Evolutionary conservation across 2,797 vertebrate genomes (phyloP).

Genomic region (Galago senegalensis): DNA sequence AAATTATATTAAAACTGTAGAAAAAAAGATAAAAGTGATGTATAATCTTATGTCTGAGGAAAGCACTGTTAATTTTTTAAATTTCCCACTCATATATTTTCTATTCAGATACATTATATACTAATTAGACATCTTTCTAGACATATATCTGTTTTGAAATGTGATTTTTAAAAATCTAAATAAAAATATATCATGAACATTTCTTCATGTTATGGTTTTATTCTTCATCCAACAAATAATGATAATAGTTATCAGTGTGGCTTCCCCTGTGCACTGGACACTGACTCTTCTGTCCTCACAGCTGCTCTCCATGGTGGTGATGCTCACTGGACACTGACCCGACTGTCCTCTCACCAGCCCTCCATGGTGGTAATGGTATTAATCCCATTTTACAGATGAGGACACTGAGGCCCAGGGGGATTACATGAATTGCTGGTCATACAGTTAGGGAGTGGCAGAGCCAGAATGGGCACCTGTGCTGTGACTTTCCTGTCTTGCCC

Average conservation of each 20-base stretch:
- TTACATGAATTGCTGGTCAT: not conserved
- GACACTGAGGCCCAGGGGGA: not conserved
- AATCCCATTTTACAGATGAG: not conserved
- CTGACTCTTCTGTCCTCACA: not conserved
- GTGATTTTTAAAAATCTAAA: not conserved
- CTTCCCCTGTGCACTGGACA: not conserved
- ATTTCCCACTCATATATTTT: not conserved
- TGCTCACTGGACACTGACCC: not conserved
- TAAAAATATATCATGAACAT: not conserved
- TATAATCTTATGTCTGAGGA: not conserved
- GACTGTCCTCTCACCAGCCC: not conserved
- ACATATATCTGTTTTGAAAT: slow-evolving; percentile 18
- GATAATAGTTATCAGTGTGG: not conserved
- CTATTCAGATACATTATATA: not conserved
- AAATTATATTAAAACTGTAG: not conserved
- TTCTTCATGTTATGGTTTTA: not conserved
- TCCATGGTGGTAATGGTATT: not conserved
- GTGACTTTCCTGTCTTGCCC: not conserved
- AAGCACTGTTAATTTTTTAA: not conserved
- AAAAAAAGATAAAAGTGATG: not conserved
- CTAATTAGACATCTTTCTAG: not conserved
- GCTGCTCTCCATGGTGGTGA: no score
- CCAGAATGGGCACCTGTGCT: not conserved
- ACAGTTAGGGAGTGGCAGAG: not conserved
- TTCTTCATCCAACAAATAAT: not conserved